A percentile compares a stretch with the other conserved stretches of the same genome.
phyloP scores from a whole-genome alignment of 2,797 vertebrate species.

The Mormyrops attenuatus region DNA sequence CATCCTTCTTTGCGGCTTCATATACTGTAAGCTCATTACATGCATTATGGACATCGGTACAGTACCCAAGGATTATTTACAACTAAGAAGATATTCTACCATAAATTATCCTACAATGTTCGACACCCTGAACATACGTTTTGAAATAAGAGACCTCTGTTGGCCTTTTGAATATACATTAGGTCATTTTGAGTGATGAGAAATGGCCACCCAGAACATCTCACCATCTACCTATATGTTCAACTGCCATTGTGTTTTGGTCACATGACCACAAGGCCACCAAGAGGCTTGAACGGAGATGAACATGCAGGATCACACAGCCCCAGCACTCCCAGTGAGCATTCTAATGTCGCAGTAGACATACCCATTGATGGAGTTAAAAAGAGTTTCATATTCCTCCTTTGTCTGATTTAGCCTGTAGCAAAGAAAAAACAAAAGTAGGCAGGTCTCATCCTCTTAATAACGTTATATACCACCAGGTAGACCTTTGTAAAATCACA shows the following conservation, averaged over 20 bases:
- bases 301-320: neutral
- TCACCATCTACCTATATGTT: neutral
- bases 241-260: neutral
- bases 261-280: neutral
- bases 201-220: neutral
- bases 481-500: neutral
- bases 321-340: neutral
- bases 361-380: constrained; percentile 87
- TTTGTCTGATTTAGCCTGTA: constrained; percentile 67
- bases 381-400: constrained; percentile 70
- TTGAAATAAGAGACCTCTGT: neutral
- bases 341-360: constrained; percentile 34
- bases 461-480: neutral
- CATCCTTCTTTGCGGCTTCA: neutral
- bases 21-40: neutral
- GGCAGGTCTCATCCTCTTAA: neutral
- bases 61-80: neutral
- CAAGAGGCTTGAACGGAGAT: neutral
- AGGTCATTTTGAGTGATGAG: neutral
- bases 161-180: neutral
- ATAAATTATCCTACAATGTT: neutral
- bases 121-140: neutral
- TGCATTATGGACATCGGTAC: neutral
- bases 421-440: neutral
- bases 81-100: neutral